Evolutionary conservation across 2,888 invertebrate genomes (phyloP), one percentile per base, ranked within the genome.

Genomic region (Notodonta ziczac): DNA sequence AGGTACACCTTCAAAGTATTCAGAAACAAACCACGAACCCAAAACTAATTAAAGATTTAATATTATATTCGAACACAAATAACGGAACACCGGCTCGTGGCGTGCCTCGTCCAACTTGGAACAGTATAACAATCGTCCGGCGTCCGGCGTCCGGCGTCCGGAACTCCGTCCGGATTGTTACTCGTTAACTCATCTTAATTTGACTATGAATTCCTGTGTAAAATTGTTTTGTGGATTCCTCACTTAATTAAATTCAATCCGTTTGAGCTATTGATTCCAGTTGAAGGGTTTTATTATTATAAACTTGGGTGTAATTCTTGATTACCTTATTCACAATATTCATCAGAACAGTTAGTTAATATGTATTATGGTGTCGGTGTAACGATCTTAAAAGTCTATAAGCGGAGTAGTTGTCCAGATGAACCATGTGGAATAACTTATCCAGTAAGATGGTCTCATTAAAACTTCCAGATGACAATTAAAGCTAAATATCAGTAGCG

Each of bases 101-200:
- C 50, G 50, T 50, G 7, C 16, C 16, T 9, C 52, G 7, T 35
- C 12, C 35, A 52, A 52, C 52, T 24, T 52, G 52, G 52, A 16
- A 52, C 52, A 32, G 32, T 32, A 32, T 57, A 57, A 56, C 44
- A 56, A 56, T 44, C 44, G 44, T 44, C 44, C 24, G 16, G 32
- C 24, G 24, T 39, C 54, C 54, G 10, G 35, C 54, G 24, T 42
- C 42, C 55, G n/a, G 35, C 54, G 53, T 57, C 48, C 60, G 56
- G 39, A 60, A 63, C 56, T 62, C 58, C 50, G 35, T 59, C 52
- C 60, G 66, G 63, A 69, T 74, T 73, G 75, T 75, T 73, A 76
- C 72, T 76, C 75, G 74, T 80, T 74, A 80, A 76, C 62, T 66
- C 65, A 70, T 75, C 70, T 74, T 73, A 75, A 80, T 78, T 80